A percentile compares a stretch with the other conserved stretches of the same genome.
Conservation (phyloP, 1,140 invertebrate species). For the Eurosta solidaginis region DNA sequence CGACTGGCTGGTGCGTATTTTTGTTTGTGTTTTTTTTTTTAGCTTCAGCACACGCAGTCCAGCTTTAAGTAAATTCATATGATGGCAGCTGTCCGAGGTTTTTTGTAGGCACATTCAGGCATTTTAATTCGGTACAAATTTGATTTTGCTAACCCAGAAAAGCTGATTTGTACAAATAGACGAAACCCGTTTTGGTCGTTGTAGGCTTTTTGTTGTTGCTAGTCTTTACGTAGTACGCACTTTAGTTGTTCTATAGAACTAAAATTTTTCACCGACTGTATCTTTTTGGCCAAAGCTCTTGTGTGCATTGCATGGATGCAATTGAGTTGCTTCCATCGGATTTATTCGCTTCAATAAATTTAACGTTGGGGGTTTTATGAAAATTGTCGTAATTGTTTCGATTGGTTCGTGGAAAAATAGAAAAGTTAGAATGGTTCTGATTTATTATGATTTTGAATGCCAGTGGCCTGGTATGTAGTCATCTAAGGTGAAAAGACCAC, state of each 20-base stretch:
- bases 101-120: constrained; percentile 14
- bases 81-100: not conserved
- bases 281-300: not conserved
- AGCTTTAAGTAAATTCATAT: not conserved
- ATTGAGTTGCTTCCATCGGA: constrained; percentile 15
- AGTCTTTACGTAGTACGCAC: constrained; percentile 24
- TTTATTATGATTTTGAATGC: not conserved
- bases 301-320: not conserved
- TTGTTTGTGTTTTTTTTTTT: not conserved
- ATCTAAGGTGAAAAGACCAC: no score
- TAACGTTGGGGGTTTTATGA: constrained; percentile 21
- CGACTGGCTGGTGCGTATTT: not conserved
- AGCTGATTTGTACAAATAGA: constrained; percentile 36
- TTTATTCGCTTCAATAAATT: constrained; percentile 16
- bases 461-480: no score
- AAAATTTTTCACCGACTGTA: not conserved
- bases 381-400: constrained; percentile 11
- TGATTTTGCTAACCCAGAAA: constrained; percentile 37
- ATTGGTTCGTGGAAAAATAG: not conserved
- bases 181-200: constrained; percentile 14
- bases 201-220: constrained; percentile 8
- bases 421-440: not conserved
- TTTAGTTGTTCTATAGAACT: not conserved
- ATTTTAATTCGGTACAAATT: constrained; percentile 37
- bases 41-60: not conserved